phyloP scores from a whole-genome alignment of 2,888 invertebrate species.

The Ditylenchus weischeri region DNA sequence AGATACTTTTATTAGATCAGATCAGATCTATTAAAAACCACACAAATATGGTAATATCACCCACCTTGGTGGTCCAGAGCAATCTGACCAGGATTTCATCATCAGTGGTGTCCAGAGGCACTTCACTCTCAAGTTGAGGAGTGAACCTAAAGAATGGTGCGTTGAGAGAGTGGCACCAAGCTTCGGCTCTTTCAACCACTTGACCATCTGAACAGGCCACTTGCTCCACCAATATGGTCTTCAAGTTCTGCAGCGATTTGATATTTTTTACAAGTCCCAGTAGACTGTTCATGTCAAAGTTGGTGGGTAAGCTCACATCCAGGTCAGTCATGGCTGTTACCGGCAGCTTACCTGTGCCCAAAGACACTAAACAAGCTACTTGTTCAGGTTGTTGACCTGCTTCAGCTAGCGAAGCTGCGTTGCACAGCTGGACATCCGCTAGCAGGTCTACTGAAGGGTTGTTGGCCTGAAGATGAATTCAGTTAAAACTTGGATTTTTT shows the following conservation, averaged over 20 bases:
- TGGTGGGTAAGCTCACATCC: slow-evolving; percentile 25
- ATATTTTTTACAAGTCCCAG: slow-evolving; percentile 72
- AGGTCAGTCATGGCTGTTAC: slow-evolving; percentile 56
- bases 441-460: slow-evolving; percentile 65
- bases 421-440: slow-evolving; percentile 85
- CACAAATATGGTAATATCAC: neutral
- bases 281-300: slow-evolving; percentile 1
- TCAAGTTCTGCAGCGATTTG: slow-evolving; percentile 77
- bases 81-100: slow-evolving; percentile 79
- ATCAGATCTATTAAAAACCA: too few relatives aligned
- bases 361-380: slow-evolving; percentile 72
- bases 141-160: slow-evolving; percentile 78
- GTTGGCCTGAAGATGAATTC: slow-evolving; percentile 27
- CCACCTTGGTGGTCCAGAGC: slow-evolving; percentile 64
- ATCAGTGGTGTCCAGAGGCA: slow-evolving; percentile 73
- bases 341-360: slow-evolving; percentile 69
- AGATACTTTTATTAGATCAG: neutral
- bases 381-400: slow-evolving; percentile 61
- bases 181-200: slow-evolving; percentile 84
- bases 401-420: slow-evolving; percentile 74
- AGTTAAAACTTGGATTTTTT: too few relatives aligned
- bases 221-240: slow-evolving; percentile 81
- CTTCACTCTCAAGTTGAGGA: slow-evolving; percentile 79
- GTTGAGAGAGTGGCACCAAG: slow-evolving; percentile 82
- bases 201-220: slow-evolving; percentile 73